Conservation (phyloP, 2,113 vertebrate species). For the Orientallactaga bullata region DNA sequence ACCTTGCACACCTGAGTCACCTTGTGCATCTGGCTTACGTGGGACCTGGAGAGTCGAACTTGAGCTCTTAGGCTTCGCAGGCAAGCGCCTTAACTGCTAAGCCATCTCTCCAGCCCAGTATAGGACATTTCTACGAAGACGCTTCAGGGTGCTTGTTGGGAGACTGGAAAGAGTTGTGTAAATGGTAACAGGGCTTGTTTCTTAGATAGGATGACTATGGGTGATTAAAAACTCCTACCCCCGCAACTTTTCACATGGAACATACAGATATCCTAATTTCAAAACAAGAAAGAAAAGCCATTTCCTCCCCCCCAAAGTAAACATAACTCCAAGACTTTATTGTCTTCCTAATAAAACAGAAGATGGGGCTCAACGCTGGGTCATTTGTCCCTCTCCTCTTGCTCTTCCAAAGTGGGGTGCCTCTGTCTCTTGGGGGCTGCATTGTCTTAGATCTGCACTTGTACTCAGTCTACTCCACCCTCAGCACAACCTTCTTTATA, state of each 20-base stretch:
- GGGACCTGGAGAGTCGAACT: too few relatives aligned
- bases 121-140: constrained; percentile 28
- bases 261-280: constrained; percentile 32
- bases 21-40: too few relatives aligned
- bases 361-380: background rate
- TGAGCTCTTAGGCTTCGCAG: too few relatives aligned
- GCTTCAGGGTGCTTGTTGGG: background rate
- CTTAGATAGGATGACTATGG: background rate
- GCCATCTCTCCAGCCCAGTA: too few relatives aligned
- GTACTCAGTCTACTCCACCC: background rate
- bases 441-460: background rate
- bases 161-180: constrained; percentile 12
- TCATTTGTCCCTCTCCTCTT: background rate
- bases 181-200: constrained; percentile 7
- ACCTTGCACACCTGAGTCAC: too few relatives aligned
- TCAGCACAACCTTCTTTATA: background rate
- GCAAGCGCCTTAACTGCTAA: too few relatives aligned
- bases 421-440: background rate
- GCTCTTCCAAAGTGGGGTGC: too few relatives aligned
- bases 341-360: constrained; percentile 29
- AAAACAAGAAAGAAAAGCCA: background rate
- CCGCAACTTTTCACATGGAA: background rate
- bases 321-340: background rate
- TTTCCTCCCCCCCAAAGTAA: background rate
- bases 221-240: background rate